Base-by-base conservation (phyloP, 1,140 invertebrate genomes). In the Nasonia longicornis region DNA sequence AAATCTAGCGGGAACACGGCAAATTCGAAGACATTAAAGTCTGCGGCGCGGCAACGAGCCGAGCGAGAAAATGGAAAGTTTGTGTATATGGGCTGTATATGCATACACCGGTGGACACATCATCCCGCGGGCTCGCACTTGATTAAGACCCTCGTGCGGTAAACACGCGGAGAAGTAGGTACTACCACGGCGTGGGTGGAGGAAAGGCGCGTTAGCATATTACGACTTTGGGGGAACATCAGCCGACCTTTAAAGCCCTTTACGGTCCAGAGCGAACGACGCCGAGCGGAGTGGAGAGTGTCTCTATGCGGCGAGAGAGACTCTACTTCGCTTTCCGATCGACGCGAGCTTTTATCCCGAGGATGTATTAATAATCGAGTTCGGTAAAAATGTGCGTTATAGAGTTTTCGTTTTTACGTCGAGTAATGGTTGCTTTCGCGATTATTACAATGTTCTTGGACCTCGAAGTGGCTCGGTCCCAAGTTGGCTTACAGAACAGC, bases 201-300 rank as follows among this genome's bases (percentile, higher is more conserved):
- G 79, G 64, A 74, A 77, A 48, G 64, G 64, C 72, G 64, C 82
- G 85, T 86, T 85, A 86, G 80, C 83, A 84, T 86, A 86, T 86
- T 86, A 87, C 79, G 85, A 86, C 84, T 82, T 86, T 83, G 74
- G 80, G 76, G 83, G 83, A 83, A 84, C 83, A 83, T 84, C 81
- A 82, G 58, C 29, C 75, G 80, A 66, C 83, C 85, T 84, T 85
- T 83, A 83, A 87, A 84, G 79, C 80, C 79, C 82, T 85, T 85
- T 85, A 85, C 71, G 71, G 82, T 79, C 73, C 75, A 72, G 72
- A 67, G 63, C 80, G 45, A 81, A 70, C 42, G 45, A 77, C 31
- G 22, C 66, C 16, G 7, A 3, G 35, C 11, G 48, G 72, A 22
- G 52, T 29, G 14, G 38, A 6, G 58, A 11, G 31, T 35, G 12